These are phyloP conservation scores for Bergia sp. DNA, from an alignment of 92 coral and sea anemone genomes.

Conservation along the genomic window DNA sequence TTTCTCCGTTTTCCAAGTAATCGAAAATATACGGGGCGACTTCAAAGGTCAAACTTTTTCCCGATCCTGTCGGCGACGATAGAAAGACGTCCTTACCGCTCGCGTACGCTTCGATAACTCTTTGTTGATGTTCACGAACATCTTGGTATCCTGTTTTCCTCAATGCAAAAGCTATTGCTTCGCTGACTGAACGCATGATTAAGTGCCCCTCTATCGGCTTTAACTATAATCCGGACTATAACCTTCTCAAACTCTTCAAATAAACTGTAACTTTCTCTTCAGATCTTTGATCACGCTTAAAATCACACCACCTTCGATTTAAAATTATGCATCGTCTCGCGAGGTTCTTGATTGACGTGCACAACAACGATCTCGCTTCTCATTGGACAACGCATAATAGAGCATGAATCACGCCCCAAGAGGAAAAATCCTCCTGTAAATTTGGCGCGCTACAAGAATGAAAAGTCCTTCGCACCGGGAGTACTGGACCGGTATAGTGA, in stretches of 20 bases:
- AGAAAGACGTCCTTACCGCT: background rate
- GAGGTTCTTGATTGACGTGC: background rate
- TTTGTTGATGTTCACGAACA: background rate
- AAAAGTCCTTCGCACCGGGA: constrained; percentile 26
- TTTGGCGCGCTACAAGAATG: constrained; percentile 7
- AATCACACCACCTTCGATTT: no score
- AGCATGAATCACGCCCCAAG: background rate
- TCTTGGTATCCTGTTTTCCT: constrained; percentile 1
- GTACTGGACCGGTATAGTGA: constrained; percentile 14
- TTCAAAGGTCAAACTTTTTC: no score
- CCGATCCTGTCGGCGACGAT: background rate
- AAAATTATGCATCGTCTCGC: no score
- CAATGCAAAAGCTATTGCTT: background rate
- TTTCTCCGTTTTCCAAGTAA: no score
- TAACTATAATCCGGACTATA: background rate
- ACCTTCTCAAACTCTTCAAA: constrained; percentile 7
- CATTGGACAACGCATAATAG: background rate
- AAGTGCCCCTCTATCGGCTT: background rate
- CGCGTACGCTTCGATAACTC: background rate
- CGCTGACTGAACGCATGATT: background rate
- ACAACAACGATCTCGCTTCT: background rate
- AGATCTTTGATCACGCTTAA: no score
- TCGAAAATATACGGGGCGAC: no score
- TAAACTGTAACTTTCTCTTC: background rate
- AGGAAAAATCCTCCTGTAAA: constrained; percentile 1